A percentile compares a stretch with the other conserved stretches of the same genome.
Evolutionary conservation across 2,888 invertebrate species (phyloP).

Genomic region (Rugalucina vietnamica): DNA sequence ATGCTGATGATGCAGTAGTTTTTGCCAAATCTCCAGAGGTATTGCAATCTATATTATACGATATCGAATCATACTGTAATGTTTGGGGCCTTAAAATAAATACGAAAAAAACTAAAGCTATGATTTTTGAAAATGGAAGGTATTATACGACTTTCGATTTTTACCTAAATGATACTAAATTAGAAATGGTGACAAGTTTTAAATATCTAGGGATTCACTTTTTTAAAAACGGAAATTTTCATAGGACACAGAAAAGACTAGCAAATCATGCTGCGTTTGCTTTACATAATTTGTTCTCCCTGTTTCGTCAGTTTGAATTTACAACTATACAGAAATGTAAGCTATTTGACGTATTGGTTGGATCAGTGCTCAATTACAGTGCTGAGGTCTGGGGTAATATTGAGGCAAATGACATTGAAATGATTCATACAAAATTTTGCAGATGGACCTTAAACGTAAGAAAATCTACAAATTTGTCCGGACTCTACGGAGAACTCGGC

Average conservation of each 20-base stretch:
- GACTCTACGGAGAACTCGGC: neutral
- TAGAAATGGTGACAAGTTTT: too few relatives aligned
- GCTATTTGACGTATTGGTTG: neutral
- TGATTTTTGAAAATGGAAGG: too few relatives aligned
- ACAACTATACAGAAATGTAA: neutral
- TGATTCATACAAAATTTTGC: neutral
- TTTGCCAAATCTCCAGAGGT: constrained; percentile 21
- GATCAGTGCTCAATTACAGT: neutral
- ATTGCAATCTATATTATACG: constrained; percentile 19
- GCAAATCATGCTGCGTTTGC: neutral
- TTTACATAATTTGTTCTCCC: neutral
- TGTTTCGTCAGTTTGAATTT: neutral
- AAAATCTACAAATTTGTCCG: neutral
- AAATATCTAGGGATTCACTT: neutral
- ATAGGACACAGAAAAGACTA: neutral
- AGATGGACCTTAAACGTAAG: neutral
- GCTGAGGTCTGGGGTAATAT: neutral
- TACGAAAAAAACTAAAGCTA: neutral
- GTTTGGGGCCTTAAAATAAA: neutral
- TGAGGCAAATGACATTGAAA: neutral
- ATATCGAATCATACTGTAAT: neutral
- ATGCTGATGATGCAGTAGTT: constrained; percentile 31
- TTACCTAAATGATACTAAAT: neutral
- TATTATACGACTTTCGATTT: neutral
- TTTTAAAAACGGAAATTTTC: neutral